These are phyloP conservation scores for Perca schrenkii DNA, from an alignment of 2,113 vertebrate genomes.

Conservation along the genomic window DNA sequence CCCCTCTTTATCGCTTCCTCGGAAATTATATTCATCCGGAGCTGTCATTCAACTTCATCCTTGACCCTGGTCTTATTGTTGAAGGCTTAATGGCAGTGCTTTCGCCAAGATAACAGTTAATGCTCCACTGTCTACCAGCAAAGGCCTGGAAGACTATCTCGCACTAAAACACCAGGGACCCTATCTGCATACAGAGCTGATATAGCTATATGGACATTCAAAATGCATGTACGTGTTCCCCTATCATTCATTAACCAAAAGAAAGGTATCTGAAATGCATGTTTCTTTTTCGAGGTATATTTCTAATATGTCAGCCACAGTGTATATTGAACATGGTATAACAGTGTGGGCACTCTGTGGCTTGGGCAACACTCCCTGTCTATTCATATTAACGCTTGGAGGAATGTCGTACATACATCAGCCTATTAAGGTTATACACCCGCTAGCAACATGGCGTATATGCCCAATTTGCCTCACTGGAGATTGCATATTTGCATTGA, in stretches of 20 bases:
- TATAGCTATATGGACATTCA: constrained; percentile 68
- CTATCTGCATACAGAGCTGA: constrained; percentile 71
- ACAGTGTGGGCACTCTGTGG: constrained; percentile 14
- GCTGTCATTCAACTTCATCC: constrained; percentile 85
- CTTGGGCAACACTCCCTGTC: constrained; percentile 29
- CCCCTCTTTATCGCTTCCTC: constrained; percentile 76
- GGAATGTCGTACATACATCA: constrained; percentile 63
- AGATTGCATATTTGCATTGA: constrained; percentile 44
- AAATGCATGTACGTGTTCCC: constrained; percentile 57
- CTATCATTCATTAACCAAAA: constrained; percentile 62
- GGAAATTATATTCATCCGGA: constrained; percentile 79
- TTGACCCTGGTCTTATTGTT: constrained; percentile 80
- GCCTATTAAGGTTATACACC: constrained; percentile 49
- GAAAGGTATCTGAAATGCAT: constrained; percentile 58
- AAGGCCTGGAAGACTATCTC: constrained; percentile 65
- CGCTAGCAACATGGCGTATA: constrained; percentile 28
- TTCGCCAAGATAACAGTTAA: constrained; percentile 77
- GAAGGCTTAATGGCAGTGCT: constrained; percentile 77
- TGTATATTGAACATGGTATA: constrained; percentile 21
- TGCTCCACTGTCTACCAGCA: constrained; percentile 67
- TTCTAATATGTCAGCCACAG: constrained; percentile 19
- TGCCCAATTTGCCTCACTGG: constrained; percentile 50
- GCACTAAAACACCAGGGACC: constrained; percentile 67
- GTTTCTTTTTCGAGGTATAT: constrained; percentile 39
- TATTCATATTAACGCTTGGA: constrained; percentile 50